These are phyloP conservation scores for Leptinotarsa rubiginosa DNA, from an alignment of 2,888 invertebrate species.

Conservation along the genomic window DNA sequence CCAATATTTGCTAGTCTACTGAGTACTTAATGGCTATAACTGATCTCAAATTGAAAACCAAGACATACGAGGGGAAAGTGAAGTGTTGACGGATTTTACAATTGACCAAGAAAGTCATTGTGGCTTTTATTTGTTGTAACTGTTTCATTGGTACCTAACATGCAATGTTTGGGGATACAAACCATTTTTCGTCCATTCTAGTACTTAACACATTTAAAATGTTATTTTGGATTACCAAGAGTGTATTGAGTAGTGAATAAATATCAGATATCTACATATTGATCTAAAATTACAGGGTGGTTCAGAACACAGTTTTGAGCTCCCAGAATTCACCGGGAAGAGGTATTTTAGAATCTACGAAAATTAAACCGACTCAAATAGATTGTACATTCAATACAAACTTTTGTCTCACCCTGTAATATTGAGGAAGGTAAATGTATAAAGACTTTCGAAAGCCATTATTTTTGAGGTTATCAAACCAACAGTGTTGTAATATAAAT, in stretches of 20 bases:
- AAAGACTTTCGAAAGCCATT: conserved; percentile 57
- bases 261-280: conserved; percentile 55
- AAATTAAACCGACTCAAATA: neutral
- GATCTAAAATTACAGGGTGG: conserved; percentile 1
- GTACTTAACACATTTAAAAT: conserved; percentile 52
- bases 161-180: conserved; percentile 39
- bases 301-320: neutral
- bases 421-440: conserved; percentile 51
- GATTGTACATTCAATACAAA: neutral
- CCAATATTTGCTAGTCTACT: conserved; percentile 15
- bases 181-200: conserved; percentile 59
- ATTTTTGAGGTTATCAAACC: conserved; percentile 51
- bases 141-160: conserved; percentile 26
- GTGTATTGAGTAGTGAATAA: conserved; percentile 47
- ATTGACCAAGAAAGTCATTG: too few relatives aligned
- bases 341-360: too few relatives aligned
- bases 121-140: conserved; percentile 32
- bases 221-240: conserved; percentile 34
- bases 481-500: conserved; percentile 64
- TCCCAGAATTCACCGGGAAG: neutral
- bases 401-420: conserved; percentile 23
- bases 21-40: neutral
- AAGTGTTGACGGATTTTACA: too few relatives aligned
- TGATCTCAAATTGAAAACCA: conserved; percentile 10
- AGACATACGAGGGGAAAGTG: neutral